Percentiles rank a stretch among this genome's conserved stretches.
Conservation (phyloP, 1,140 invertebrate species). For the Hylaeus volcanicus region DNA sequence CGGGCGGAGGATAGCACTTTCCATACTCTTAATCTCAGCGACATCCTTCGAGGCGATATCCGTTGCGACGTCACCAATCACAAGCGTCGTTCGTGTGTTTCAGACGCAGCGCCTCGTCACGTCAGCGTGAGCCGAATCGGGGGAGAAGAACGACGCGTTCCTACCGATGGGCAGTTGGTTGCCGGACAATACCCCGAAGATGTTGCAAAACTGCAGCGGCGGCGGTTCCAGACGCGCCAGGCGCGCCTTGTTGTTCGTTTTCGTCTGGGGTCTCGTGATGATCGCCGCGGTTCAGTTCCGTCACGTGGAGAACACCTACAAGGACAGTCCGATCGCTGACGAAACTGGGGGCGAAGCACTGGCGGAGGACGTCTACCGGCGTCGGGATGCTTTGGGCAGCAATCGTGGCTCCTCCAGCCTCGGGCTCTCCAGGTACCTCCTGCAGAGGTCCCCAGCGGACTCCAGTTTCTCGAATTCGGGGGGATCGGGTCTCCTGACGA, state of each 20-base stretch:
- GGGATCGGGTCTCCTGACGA: conserved; percentile 55
- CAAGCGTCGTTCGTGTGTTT: conserved; percentile 20
- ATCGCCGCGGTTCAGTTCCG: conserved; percentile 78
- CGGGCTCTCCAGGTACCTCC: conserved; percentile 73
- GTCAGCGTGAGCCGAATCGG: conserved; percentile 21
- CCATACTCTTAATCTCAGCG: neutral
- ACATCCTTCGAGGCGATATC: neutral
- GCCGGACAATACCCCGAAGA: conserved; percentile 47
- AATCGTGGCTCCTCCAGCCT: conserved; percentile 76
- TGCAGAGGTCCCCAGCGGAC: conserved; percentile 67
- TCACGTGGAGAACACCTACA: conserved; percentile 70
- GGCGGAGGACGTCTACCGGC: conserved; percentile 53
- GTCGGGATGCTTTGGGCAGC: conserved; percentile 65
- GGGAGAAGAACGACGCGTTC: neutral
- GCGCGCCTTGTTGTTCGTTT: conserved; percentile 78
- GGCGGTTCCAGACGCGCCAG: conserved; percentile 78
- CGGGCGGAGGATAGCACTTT: neutral
- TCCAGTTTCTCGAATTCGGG: conserved; percentile 51
- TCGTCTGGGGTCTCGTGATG: conserved; percentile 80
- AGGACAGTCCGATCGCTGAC: conserved; percentile 62
- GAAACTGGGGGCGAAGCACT: conserved; percentile 60
- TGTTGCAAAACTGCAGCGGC: conserved; percentile 71
- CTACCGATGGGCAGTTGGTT: conserved; percentile 11
- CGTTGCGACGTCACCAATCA: neutral
- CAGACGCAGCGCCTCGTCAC: conserved; percentile 13